phyloP scores from a whole-genome alignment of 2,888 invertebrate genomes.

The Pocota personata region DNA sequence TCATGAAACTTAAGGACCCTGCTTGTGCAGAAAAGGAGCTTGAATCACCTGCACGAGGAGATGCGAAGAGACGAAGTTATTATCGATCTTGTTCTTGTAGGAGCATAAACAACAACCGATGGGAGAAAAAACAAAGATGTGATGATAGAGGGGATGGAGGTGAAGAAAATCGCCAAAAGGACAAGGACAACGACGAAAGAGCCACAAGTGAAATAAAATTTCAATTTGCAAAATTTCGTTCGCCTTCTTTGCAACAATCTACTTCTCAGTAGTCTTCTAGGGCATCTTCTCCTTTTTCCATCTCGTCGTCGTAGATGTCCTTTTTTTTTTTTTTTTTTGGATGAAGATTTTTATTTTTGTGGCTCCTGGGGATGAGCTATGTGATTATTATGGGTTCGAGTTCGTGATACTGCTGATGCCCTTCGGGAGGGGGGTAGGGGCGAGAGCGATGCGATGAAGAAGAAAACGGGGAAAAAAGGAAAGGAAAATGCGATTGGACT shows the following conservation, averaged over 20 bases:
- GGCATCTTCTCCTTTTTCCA: not conserved
- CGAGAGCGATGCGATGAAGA: not conserved
- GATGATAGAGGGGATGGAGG: not conserved
- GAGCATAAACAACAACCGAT: constrained; percentile 59
- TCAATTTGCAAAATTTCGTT: constrained; percentile 80
- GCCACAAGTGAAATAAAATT: constrained; percentile 80
- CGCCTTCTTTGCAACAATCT: constrained; percentile 34
- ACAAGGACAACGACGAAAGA: constrained; percentile 21
- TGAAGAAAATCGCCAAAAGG: constrained; percentile 22
- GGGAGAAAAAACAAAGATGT: constrained; percentile 40
- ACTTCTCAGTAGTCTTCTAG: not conserved
- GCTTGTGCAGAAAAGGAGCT: not conserved
- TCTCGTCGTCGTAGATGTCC: constrained; percentile 14
- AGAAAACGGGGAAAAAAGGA: not conserved
- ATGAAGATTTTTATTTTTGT: constrained; percentile 49
- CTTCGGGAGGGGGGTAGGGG: not conserved
- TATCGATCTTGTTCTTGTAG: constrained; percentile 58
- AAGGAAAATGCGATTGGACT: constrained; percentile 63
- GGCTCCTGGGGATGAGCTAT: constrained; percentile 56
- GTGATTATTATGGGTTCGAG: constrained; percentile 64
- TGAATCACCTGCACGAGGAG: constrained; percentile 52
- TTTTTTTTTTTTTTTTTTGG: constrained; percentile 6
- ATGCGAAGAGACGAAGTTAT: constrained; percentile 63
- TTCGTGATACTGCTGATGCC: constrained; percentile 39
- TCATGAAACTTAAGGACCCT: constrained; percentile 12